Evolutionary conservation across 2,113 vertebrate genomes (phyloP), one percentile per base, ranked within the genome.

Genomic region (Typhlomys cinereus): DNA sequence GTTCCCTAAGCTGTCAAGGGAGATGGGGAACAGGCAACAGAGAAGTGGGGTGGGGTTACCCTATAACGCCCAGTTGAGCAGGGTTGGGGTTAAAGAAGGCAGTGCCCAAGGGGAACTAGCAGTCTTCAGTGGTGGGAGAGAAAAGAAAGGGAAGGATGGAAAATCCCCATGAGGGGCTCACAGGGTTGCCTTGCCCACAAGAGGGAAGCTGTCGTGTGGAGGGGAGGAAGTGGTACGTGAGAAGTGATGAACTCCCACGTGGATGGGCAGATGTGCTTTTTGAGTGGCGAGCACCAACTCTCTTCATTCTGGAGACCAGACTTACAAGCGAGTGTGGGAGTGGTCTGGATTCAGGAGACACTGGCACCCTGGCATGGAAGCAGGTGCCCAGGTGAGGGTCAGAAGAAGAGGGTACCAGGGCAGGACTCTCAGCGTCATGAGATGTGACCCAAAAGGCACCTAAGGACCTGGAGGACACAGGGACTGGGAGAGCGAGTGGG

Each of bases 381-480:
- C 1, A 6, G 57, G n/a, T 29, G 85, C 20, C 44, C 31, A 52
- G n/a, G 41, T 23, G 52, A 89, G 27, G 85, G 25, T 70, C 36
- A 66, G 59, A 23, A 23, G 70, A 82, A 67, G 44, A 79, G 36
- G 67, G 25, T 11, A 39, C 12, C 3, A n/a, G 74, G 71, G 48
- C 0, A n/a, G 48, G 62, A 10, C n/a, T 36, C 57, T 71, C 0
- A 46, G 54, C 59, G 50, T 34, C 73, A 15, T 52, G 50, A 54
- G 20, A 48, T 50, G 44, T 3, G n/a, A 31, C 67, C 50, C 4
- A 0, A 44, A 15, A 50, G 23, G 85, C 27, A 7, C 20, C 11
- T 2, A n/a, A 62, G 66, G 79, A 57, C 1, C 20, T 0, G 0
- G 14, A 64, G 34, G 44, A n/a, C 11, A 12, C 4, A 3, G 36